Conservation (phyloP, 1,140 invertebrate genomes). For the Battus philenor region DNA sequence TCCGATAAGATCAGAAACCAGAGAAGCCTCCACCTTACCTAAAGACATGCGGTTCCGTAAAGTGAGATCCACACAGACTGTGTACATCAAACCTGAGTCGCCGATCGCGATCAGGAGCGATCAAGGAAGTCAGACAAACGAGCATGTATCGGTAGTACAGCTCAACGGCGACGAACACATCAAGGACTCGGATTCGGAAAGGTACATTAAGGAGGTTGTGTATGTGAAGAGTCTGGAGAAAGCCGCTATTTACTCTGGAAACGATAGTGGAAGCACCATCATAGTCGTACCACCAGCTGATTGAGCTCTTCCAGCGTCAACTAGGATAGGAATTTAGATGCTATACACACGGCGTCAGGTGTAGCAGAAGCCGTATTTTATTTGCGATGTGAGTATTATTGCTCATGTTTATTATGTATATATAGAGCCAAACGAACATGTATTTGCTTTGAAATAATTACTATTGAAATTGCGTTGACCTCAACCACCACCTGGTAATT, state of each 20-base stretch:
- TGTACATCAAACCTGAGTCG: slow-evolving; percentile 58
- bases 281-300: slow-evolving; percentile 65
- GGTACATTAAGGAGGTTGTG: slow-evolving; percentile 46
- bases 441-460: no score
- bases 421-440: no score
- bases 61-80: slow-evolving; percentile 59
- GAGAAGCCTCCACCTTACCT: slow-evolving; percentile 57
- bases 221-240: slow-evolving; percentile 54
- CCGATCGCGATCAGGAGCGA: slow-evolving; percentile 30
- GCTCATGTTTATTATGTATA: no score
- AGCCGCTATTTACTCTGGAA: slow-evolving; percentile 47
- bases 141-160: slow-evolving; percentile 58
- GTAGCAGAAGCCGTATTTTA: no score
- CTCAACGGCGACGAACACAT: slow-evolving; percentile 58
- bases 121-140: slow-evolving; percentile 32
- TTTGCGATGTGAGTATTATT: no score
- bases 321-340: no score
- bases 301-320: slow-evolving; percentile 31
- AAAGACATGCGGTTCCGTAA: slow-evolving; percentile 69
- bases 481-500: no score
- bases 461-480: no score
- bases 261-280: slow-evolving; percentile 62
- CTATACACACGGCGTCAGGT: no score
- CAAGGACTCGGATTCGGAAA: slow-evolving; percentile 41
- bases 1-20: slow-evolving; percentile 30